These are phyloP conservation scores for Dermochelys coriacea DNA, from an alignment of 2,797 vertebrate species.

Conservation along the genomic window DNA sequence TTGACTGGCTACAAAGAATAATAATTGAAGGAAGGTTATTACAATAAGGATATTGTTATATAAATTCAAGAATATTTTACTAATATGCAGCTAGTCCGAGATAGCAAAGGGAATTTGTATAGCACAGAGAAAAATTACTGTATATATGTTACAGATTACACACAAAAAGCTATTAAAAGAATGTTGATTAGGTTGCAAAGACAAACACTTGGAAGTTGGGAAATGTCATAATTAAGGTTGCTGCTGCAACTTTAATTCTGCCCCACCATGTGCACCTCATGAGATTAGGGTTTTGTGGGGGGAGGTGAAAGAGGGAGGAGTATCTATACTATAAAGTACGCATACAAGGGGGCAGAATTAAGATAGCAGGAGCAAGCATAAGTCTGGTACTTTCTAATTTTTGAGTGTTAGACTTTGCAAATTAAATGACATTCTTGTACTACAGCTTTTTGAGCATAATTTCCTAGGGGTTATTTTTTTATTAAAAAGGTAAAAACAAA, in stretches of 20 bases:
- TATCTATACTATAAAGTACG: not conserved
- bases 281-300: not conserved
- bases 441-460: not conserved
- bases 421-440: not conserved
- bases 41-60: not conserved
- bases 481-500: not conserved
- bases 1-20: constrained; percentile 12
- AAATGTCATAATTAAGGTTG: not conserved
- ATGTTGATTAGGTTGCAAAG: not conserved
- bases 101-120: constrained; percentile 34
- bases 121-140: not conserved
- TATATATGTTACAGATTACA: not conserved
- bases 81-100: not conserved
- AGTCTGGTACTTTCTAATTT: not conserved
- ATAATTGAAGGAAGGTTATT: not conserved
- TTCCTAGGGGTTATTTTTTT: not conserved
- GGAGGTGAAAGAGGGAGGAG: not conserved
- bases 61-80: constrained; percentile 40
- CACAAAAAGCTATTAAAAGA: not conserved
- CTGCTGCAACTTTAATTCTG: not conserved
- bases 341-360: not conserved
- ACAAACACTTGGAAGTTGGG: not conserved
- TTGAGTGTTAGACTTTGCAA: not conserved
- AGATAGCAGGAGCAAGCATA: not conserved
- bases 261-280: not conserved